Evolutionary conservation across 2,888 invertebrate species (phyloP).

Genomic region (Ypsolopha sequella): DNA sequence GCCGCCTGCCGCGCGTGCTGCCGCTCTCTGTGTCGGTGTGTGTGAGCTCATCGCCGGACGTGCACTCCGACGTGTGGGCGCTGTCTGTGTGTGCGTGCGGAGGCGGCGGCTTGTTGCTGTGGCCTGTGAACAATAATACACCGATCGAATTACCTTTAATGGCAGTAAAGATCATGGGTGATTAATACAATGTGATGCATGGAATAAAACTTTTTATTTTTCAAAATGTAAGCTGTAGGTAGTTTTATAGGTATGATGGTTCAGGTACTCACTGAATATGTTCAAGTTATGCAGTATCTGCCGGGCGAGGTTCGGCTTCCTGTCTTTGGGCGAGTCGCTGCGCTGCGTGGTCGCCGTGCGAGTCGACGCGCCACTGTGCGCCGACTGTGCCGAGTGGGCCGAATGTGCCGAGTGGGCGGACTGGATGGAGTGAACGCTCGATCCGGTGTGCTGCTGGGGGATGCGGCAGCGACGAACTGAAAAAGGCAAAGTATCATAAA

Average conservation of each 20-base stretch:
- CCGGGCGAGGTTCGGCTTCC: conserved; percentile 72
- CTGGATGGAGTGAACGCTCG: conserved; percentile 49
- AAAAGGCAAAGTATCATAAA: neutral
- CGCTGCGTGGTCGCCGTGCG: conserved; percentile 18
- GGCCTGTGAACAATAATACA: neutral
- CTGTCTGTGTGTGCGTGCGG: neutral
- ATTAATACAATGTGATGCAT: too few species aligned
- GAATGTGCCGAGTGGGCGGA: conserved; percentile 29
- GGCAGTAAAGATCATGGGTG: too few species aligned
- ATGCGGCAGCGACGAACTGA: conserved; percentile 37
- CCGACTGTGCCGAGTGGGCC: conserved; percentile 12
- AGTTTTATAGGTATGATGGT: too few species aligned
- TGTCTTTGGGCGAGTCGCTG: conserved; percentile 36
- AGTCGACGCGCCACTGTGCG: neutral
- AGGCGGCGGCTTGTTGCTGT: neutral
- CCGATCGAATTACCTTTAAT: too few species aligned
- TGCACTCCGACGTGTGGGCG: conserved; percentile 25
- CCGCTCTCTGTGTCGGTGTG: conserved; percentile 44
- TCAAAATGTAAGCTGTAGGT: too few species aligned
- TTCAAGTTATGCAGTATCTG: conserved; percentile 86
- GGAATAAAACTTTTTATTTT: too few species aligned
- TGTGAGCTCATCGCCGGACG: conserved; percentile 69
- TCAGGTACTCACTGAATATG: conserved; percentile 74
- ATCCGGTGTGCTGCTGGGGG: conserved; percentile 60
- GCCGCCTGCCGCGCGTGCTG: conserved; percentile 81